A percentile compares a stretch with the other conserved stretches of the same genome.
Evolutionary conservation across 2,113 vertebrate species (phyloP).

Genomic region (Noctilio leporinus): DNA sequence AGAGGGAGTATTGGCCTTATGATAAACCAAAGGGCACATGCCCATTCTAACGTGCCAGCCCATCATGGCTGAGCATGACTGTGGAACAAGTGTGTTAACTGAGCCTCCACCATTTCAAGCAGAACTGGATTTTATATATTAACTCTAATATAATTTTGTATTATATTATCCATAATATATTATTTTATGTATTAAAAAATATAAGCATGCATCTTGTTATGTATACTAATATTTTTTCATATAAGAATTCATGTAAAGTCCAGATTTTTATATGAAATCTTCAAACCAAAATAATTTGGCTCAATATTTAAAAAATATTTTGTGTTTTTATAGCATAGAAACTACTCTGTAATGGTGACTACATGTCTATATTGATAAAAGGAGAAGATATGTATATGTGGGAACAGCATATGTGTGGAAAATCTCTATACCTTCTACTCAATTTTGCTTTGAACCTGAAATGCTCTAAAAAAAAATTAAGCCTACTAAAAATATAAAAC

Average conservation of each 20-base stretch:
- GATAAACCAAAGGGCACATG: neutral
- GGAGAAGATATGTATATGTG: neutral
- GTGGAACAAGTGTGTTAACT: neutral
- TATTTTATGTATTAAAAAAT: neutral
- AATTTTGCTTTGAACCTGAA: neutral
- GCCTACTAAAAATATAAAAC: neutral
- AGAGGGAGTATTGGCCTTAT: neutral
- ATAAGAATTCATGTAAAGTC: neutral
- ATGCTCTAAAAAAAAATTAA: neutral
- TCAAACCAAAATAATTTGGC: neutral
- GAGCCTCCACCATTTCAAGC: neutral
- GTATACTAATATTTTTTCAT: neutral
- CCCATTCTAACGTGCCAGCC: neutral
- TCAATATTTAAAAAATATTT: neutral
- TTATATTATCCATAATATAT: neutral
- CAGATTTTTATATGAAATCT: neutral
- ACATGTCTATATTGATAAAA: neutral
- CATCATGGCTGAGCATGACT: rapidly evolving
- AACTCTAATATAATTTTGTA: neutral
- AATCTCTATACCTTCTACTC: neutral
- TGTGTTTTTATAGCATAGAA: neutral
- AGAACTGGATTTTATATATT: neutral
- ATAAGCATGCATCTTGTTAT: neutral
- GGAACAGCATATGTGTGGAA: neutral
- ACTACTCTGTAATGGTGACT: neutral